Base-by-base conservation (phyloP, 2,888 invertebrate genomes). In the Chouioia cunea region DNA sequence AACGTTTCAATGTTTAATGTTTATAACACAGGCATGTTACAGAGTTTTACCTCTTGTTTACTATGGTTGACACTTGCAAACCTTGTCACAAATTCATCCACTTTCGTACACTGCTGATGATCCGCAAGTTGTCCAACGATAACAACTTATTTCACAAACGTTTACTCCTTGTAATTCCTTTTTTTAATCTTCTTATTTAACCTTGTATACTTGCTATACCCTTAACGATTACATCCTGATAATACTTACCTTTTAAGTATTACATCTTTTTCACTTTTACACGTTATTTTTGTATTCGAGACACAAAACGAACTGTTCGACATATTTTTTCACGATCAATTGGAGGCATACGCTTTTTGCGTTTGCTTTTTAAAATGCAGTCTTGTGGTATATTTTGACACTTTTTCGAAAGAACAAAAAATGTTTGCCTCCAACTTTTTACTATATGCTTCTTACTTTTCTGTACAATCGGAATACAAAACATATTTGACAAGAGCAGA, bases 251-350 rank as follows among this genome's bases (percentile, higher is more conserved):
- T 27, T 65, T 65, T 57, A 12, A 50, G 16, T 60, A 6, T 43
- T 18, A 50, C 12, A 36, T 46, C 56, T 48, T 62, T 16, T 47
- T 46, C 46, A 52, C 20, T 65, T 27, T 59, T 60, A 18, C 50
- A 56, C 58, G 18, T 63, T 20, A 54, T 54, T 62, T 67, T 23
- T 44, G 43, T 47, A 60, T 48, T 64, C 52, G 58, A 64, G n/a
- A 72, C 54, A 65, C 63, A 65, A n/a, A 50, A 69, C 63, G 63
- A 64, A 54, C 27, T 20, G 63, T 67, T 59, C 50, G 53, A 63
- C 53, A 63, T 56, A n/a, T 59, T 64, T 16, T 36, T 57, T 71
- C 54, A 68, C n/a, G 36, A 27, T 53, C 20, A 62, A 12, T 22
- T 43, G 63, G 20, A 71, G 64, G 67, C 16, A 67, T 48, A 16